A percentile compares a stretch with the other conserved stretches of the same genome.
These are phyloP conservation scores for Lysandra bellargus DNA, from an alignment of 2,888 invertebrate species.

Conservation along the genomic window DNA sequence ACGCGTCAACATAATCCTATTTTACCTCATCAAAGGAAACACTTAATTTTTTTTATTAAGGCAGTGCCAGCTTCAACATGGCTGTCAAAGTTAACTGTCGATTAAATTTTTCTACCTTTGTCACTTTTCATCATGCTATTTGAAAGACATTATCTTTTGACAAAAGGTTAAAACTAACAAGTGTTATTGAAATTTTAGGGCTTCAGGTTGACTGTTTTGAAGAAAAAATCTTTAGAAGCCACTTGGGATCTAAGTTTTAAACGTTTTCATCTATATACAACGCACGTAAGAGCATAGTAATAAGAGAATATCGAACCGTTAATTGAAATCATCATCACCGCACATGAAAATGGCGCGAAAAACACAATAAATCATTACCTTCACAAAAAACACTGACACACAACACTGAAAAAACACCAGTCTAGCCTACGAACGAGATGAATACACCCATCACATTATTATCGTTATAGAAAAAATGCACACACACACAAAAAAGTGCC, in stretches of 20 bases:
- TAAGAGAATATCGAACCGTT: background rate
- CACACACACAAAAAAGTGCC: slow-evolving; percentile 46
- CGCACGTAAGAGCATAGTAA: background rate
- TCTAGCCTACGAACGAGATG: slow-evolving; percentile 48
- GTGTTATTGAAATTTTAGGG: no score
- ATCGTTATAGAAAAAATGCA: slow-evolving; percentile 45
- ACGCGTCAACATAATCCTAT: no score
- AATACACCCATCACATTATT: slow-evolving; percentile 47
- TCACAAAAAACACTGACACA: slow-evolving; percentile 53
- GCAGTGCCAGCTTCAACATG: background rate
- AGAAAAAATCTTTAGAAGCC: background rate
- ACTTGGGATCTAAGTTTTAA: background rate
- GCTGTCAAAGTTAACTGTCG: no score
- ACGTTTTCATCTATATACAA: background rate
- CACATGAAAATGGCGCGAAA: slow-evolving; percentile 30
- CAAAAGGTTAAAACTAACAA: no score
- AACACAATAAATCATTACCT: slow-evolving; percentile 49
- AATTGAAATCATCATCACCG: background rate
- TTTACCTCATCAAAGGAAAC: no score
- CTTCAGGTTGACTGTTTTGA: background rate
- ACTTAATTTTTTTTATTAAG: background rate
- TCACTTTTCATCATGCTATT: no score
- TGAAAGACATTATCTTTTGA: no score
- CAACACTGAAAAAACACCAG: slow-evolving; percentile 52
- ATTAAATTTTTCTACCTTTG: no score